phyloP scores from a whole-genome alignment of 2,797 vertebrate genomes.

The Avahi laniger region DNA sequence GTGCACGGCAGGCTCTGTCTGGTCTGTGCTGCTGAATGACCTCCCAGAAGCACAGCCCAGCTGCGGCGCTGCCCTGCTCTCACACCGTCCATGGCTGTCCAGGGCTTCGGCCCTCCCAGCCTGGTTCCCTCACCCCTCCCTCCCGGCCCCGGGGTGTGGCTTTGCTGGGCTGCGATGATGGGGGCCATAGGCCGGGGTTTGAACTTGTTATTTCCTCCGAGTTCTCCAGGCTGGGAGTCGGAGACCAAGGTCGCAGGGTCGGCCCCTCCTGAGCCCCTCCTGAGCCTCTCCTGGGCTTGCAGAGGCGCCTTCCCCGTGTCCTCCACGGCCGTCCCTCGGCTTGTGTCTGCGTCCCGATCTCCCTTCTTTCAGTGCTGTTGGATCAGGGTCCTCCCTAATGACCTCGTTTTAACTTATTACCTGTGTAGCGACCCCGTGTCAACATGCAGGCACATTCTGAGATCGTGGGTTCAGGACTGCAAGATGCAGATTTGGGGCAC shows the following conservation, averaged over 20 bases:
- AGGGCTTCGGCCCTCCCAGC: not conserved
- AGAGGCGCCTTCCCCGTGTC: not conserved
- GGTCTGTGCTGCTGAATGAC: no score
- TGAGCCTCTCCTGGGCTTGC: no score
- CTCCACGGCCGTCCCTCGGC: not conserved
- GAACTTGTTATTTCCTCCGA: no score
- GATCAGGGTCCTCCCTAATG: not conserved
- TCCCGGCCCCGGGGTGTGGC: no score
- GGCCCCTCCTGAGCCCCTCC: no score
- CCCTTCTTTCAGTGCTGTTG: not conserved
- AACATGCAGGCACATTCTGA: not conserved
- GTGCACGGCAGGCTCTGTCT: no score
- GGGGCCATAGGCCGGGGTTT: not conserved
- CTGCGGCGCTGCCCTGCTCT: not conserved
- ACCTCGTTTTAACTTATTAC: not conserved
- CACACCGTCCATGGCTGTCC: not conserved
- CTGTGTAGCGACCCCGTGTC: not conserved
- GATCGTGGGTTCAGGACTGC: not conserved
- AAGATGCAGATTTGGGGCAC: not conserved
- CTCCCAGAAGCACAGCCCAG: not conserved
- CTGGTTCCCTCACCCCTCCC: accelerated
- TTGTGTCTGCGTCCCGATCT: not conserved
- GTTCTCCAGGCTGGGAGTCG: not conserved
- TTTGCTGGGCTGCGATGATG: not conserved
- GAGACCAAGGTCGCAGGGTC: accelerated